Conservation (phyloP, 2,888 invertebrate species). For the Lasius platythorax region DNA sequence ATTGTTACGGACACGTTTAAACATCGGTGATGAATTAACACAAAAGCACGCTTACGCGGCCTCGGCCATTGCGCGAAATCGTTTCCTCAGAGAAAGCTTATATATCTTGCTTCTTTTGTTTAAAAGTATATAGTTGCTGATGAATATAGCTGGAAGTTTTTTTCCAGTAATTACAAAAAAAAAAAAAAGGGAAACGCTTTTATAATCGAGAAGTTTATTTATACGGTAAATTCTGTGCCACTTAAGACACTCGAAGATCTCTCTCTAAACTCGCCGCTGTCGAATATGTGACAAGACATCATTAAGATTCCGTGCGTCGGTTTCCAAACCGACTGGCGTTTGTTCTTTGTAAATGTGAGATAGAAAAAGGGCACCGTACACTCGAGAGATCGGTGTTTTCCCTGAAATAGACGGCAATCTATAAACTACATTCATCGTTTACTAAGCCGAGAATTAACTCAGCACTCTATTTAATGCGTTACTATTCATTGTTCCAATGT, state of each 20-base stretch:
- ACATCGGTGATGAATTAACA: neutral
- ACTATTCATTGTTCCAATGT: neutral
- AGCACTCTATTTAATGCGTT: neutral
- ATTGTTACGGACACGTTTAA: neutral
- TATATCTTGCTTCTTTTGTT: neutral
- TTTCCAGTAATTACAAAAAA: neutral
- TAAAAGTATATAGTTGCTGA: neutral
- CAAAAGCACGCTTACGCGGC: neutral
- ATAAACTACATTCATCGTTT: neutral
- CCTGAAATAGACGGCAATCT: neutral
- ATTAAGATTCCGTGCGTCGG: conserved; percentile 75
- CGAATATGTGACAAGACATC: conserved; percentile 67
- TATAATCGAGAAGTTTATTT: neutral
- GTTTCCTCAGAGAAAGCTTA: neutral
- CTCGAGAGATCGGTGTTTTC: conserved; percentile 39
- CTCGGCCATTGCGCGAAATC: neutral
- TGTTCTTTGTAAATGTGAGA: conserved; percentile 68
- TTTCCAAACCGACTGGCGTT: conserved; percentile 68
- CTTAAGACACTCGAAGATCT: neutral
- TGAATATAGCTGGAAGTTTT: neutral
- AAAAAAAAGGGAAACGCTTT: neutral
- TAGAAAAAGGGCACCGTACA: conserved; percentile 58
- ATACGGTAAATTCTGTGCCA: neutral
- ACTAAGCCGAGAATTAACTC: neutral
- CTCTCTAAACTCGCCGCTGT: conserved; percentile 3